These are phyloP conservation scores for Boloria euphrosyne DNA, from an alignment of 2,888 invertebrate species.

Conservation along the genomic window DNA sequence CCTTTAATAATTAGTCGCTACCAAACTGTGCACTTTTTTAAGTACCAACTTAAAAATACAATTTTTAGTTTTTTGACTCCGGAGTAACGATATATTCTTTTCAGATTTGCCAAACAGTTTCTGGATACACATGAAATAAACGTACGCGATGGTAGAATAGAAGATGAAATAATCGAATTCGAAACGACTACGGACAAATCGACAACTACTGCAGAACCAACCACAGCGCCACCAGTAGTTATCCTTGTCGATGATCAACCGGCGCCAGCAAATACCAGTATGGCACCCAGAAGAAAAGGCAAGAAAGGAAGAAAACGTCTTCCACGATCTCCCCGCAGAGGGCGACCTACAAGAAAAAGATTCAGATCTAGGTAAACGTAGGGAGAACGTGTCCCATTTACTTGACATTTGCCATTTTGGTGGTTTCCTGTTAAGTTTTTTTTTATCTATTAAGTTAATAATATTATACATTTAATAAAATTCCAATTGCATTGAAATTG, in stretches of 20 bases:
- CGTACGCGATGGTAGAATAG: conserved; percentile 69
- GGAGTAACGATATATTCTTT: conserved; percentile 27
- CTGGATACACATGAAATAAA: conserved; percentile 85
- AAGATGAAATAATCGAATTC: conserved; percentile 59
- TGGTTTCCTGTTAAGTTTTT: too few species aligned
- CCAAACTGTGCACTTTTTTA: too few species aligned
- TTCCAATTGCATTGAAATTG: too few species aligned
- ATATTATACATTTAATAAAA: too few species aligned
- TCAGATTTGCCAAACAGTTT: conserved; percentile 86
- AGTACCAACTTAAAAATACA: too few species aligned
- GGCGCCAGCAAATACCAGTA: conserved; percentile 62
- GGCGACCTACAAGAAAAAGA: conserved; percentile 74
- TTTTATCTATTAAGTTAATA: too few species aligned
- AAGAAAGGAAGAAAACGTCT: conserved; percentile 63
- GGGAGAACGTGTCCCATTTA: not conserved
- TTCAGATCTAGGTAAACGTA: conserved; percentile 67
- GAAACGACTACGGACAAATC: conserved; percentile 64
- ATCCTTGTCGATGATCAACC: conserved; percentile 77
- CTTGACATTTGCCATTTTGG: too few species aligned
- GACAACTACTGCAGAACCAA: conserved; percentile 56
- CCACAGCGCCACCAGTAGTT: conserved; percentile 67
- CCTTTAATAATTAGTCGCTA: too few species aligned
- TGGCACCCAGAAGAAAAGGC: conserved; percentile 60
- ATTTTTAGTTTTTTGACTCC: too few species aligned
- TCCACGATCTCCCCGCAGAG: conserved; percentile 71